Evolutionary conservation across 2,888 invertebrate species (phyloP).

Genomic region (Rhagium mordax): DNA sequence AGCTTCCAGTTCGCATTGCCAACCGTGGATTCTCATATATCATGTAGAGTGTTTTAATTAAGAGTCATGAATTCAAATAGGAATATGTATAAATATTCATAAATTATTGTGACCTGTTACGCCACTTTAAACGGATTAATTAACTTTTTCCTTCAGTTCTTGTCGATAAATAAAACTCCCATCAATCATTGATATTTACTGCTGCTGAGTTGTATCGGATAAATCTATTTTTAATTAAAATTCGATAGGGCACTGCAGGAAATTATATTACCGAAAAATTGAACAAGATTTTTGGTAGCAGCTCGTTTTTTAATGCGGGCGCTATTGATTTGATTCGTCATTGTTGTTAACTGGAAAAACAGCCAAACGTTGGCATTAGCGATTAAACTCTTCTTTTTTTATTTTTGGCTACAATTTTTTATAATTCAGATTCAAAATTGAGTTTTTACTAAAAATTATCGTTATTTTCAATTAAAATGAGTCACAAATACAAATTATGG

Average conservation of each 20-base stretch:
- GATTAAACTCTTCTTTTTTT: too few relatives aligned
- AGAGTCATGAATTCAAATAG: slow-evolving; percentile 41
- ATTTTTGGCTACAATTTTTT: too few relatives aligned
- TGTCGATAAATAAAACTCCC: slow-evolving; percentile 24
- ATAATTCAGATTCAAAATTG: too few relatives aligned
- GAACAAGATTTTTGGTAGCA: neutral
- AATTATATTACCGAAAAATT: neutral
- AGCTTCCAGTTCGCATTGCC: neutral
- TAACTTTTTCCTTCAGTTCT: slow-evolving; percentile 26
- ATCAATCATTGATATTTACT: slow-evolving; percentile 28
- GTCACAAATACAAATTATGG: too few relatives aligned
- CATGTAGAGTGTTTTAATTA: slow-evolving; percentile 47
- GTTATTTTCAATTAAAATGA: too few relatives aligned
- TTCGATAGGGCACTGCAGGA: slow-evolving; percentile 6
- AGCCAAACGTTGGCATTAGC: too few relatives aligned
- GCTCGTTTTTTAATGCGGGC: neutral
- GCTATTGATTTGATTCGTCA: too few relatives aligned
- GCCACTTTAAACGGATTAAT: slow-evolving; percentile 24
- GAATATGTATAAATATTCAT: slow-evolving; percentile 36
- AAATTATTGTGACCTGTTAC: slow-evolving; percentile 32
- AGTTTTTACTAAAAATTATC: too few relatives aligned
- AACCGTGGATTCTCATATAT: slow-evolving; percentile 37
- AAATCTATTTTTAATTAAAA: slow-evolving; percentile 35
- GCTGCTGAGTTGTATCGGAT: slow-evolving; percentile 9
- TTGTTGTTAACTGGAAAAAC: neutral